Base-by-base conservation (phyloP, 2,797 vertebrate species). In the Argya squamiceps region DNA sequence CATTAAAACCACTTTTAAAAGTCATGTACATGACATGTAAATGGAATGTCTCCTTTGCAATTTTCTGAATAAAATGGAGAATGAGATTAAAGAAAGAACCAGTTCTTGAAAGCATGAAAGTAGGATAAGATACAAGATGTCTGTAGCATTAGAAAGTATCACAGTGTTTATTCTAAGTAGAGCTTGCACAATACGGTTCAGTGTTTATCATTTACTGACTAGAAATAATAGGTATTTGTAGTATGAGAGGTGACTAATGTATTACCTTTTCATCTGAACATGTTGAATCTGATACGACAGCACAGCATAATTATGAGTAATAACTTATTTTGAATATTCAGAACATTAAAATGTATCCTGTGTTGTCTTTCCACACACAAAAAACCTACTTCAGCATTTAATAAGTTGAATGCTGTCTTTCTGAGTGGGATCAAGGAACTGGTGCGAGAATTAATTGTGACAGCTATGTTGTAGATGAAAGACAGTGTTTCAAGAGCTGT, bases 151-250 rank as follows among this genome's bases (percentile, higher is more conserved):
- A 86, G 5, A 50, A 12, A 77, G 21, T 63, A 69, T 55, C 69
- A 69, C 44, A 78, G 15, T 34, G 32, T 41, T 71, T 80, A 71
- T 81, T 93, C 37, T 62, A 87, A 82, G 52, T 1, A 6, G 47
- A 90, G 76, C 18, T 75, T 64, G 65, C 43, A 86, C 58, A 95
- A 84, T 69, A 75, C 15, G 30, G 69, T 73, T 85, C 76, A 96
- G 65, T 47, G 46, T 93, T 95, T 90, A 93, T 41, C 12, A 69
- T 88, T 62, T 63, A 21, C 16, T 34, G 73, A 88, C 50, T 65
- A 84, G 69, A 93, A 94, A 76, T 86, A 95, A 94, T 59, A 88
- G 36, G 32, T 69, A 76, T 94, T 90, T 95, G 92, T 67, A 84
- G 65, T 41, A 82, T 69, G 27, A 88, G 69, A 92, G 26, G 69